Evolutionary conservation across 2,888 invertebrate species (phyloP).

Genomic region (Erebia ligea): DNA sequence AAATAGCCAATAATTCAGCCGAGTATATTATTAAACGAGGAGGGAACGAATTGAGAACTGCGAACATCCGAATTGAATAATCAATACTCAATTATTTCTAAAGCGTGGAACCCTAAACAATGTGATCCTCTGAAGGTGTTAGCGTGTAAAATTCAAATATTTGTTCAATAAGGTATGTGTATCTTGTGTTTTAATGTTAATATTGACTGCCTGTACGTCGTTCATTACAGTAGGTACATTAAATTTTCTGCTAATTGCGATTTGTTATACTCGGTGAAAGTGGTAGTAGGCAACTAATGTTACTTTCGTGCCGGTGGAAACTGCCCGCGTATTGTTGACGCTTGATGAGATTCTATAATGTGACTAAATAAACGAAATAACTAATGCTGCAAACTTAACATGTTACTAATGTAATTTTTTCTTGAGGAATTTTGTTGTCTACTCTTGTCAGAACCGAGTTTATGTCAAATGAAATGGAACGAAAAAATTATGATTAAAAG

Average conservation of each 20-base stretch:
- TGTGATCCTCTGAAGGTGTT: slow-evolving; percentile 13
- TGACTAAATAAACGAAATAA: slow-evolving; percentile 36
- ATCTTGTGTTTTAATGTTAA: slow-evolving; percentile 21
- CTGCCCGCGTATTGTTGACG: slow-evolving; percentile 44
- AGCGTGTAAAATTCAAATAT: slow-evolving; percentile 26
- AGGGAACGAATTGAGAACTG: too few species aligned
- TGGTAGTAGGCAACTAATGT: slow-evolving; percentile 33
- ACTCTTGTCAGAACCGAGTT: background rate
- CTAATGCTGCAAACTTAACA: background rate
- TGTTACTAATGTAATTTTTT: background rate
- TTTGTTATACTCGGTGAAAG: slow-evolving; percentile 41
- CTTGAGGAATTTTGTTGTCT: background rate
- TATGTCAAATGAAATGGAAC: background rate
- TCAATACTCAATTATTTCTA: background rate
- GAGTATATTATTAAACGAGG: too few species aligned
- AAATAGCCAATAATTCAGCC: too few species aligned
- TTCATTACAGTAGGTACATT: slow-evolving; percentile 16
- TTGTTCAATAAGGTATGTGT: slow-evolving; percentile 4
- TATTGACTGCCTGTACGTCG: slow-evolving; percentile 27
- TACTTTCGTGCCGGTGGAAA: slow-evolving; percentile 41
- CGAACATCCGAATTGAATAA: background rate
- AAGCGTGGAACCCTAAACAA: background rate
- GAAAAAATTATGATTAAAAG: background rate
- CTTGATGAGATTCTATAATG: slow-evolving; percentile 43
- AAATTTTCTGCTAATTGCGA: slow-evolving; percentile 38